Base-by-base conservation (phyloP, 2,888 invertebrate genomes). In the Melikaiella ostensackeni region DNA sequence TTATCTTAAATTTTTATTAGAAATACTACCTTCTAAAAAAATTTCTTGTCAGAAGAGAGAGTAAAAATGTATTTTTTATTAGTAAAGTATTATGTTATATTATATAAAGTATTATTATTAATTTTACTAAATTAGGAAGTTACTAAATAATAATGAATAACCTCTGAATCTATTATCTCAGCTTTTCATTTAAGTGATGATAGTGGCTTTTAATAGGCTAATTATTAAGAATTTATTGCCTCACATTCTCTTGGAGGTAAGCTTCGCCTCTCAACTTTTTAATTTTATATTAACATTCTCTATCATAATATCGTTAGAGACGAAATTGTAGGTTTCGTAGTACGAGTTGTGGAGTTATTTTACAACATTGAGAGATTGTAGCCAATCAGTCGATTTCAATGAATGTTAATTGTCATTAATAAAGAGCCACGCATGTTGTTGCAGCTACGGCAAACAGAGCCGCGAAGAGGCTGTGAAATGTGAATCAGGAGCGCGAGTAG, bases 321-420 rank as follows among this genome's bases (percentile, higher is more conserved):
- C n/a, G n/a, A n/a, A n/a, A n/a, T n/a, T 55, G 50, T 9, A 55
- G 21, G 50, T 55, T 55, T 55, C 9, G 50, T 21, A 55, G 50
- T 21, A 55, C 21, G 9, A 21, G 50, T 21, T 21, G n/a, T 21
- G n/a, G 21, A 21, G 9, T 63, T 46, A 66, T 46, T 66, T 66
- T 30, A 27, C 46, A 66, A 66, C 27, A 27, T 66, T 66, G 46
- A 24, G 55, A 73, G 16, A 59, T 42, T 16, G n/a, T 42, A 66
- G 46, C 19, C 13, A 66, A 66, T 66, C 19, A 9, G 66, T 46
- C 80, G 78, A 82, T 80, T 80, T 80, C 74, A 77, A 82, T 80
- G 88, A 91, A 90, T 90, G 91, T 91, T 91, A 91, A 91, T 91
- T 90, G 91, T 91, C 90, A 89, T 91, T 91, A 91, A 91, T 91